These are phyloP conservation scores for Alethe castanea DNA, from an alignment of 2,113 vertebrate genomes.

Conservation along the genomic window DNA sequence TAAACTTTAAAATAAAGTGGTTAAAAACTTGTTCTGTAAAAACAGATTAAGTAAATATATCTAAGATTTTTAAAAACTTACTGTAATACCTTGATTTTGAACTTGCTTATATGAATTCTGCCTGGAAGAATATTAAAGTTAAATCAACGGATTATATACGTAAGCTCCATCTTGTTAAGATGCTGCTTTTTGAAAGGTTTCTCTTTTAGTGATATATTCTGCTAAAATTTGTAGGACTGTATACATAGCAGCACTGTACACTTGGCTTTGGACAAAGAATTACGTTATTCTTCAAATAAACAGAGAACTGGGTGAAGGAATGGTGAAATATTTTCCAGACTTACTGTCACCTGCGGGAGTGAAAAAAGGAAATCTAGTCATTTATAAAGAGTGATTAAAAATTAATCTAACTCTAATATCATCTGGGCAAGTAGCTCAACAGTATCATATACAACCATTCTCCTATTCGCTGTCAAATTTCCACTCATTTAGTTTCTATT, in stretches of 20 bases:
- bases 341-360: background rate
- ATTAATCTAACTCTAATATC: background rate
- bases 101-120: background rate
- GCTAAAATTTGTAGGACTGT: background rate
- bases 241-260: background rate
- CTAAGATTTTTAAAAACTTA: background rate
- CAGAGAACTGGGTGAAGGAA: background rate
- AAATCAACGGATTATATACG: background rate
- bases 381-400: background rate
- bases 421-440: background rate
- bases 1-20: background rate
- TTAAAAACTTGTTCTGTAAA: background rate
- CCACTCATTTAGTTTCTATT: background rate
- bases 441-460: background rate
- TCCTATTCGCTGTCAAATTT: background rate
- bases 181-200: background rate
- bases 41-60: background rate
- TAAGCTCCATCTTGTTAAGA: background rate
- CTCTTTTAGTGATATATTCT: background rate
- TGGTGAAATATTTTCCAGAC: slow-evolving; percentile 17
- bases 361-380: background rate
- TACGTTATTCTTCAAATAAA: slow-evolving; percentile 31
- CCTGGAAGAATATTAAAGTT: background rate
- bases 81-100: background rate
- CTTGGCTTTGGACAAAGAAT: background rate